Evolutionary conservation across 1,140 invertebrate genomes (phyloP).

Genomic region (Zaprionus tsacasi): DNA sequence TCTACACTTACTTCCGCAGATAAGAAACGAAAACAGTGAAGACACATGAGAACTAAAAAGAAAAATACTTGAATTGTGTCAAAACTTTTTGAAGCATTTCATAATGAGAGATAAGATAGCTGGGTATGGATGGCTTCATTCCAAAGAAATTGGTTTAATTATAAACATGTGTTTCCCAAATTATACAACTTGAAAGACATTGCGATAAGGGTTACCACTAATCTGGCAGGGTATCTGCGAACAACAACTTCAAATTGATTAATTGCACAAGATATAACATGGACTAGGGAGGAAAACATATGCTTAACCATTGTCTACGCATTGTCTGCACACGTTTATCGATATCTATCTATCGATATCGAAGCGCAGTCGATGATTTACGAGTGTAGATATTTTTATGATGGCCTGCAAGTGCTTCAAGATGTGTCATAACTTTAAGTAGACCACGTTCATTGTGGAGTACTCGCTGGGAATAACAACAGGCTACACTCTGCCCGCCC

Average conservation of each 20-base stretch:
- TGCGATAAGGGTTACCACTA: neutral
- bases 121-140: neutral
- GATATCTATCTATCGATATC: constrained; percentile 15
- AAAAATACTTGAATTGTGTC: neutral
- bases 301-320: constrained; percentile 4
- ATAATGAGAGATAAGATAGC: constrained; percentile 16
- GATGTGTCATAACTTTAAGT: constrained; percentile 46
- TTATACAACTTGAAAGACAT: constrained; percentile 5
- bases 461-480: neutral
- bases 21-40: neutral
- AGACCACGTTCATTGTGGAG: neutral
- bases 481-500: neutral
- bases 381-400: constrained; percentile 35
- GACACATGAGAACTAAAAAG: neutral
- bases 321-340: constrained; percentile 20
- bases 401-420: constrained; percentile 27
- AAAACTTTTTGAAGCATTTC: neutral
- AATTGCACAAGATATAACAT: neutral
- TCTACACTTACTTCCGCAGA: neutral
- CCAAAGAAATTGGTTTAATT: constrained; percentile 3
- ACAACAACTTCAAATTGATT: neutral
- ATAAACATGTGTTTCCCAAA: constrained; percentile 20
- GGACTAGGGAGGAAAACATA: neutral
- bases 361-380: constrained; percentile 28
- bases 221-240: neutral